phyloP scores from a whole-genome alignment of 1,140 invertebrate genomes.

The Trigoniulus corallinus region DNA sequence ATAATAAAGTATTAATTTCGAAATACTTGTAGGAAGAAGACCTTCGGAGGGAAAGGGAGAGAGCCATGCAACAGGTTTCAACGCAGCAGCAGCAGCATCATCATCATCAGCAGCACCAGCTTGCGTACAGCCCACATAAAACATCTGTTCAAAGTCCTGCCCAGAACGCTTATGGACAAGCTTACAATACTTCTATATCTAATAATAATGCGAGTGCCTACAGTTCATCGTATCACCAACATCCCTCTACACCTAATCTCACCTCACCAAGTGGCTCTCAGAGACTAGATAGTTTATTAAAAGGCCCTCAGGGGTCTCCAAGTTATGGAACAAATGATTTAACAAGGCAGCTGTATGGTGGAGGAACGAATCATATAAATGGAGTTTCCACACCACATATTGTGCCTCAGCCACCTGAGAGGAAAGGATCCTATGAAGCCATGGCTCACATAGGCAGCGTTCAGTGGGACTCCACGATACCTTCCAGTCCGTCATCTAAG shows the following conservation, averaged over 20 bases:
- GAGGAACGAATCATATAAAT: not conserved
- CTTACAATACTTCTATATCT: too few relatives aligned
- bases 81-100: constrained; percentile 10
- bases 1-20: not conserved
- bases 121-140: constrained; percentile 16
- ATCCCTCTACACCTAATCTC: too few relatives aligned
- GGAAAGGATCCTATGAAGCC: constrained; percentile 12
- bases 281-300: too few relatives aligned
- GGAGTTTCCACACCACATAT: not conserved
- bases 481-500: constrained; percentile 4
- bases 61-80: constrained; percentile 11
- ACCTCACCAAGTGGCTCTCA: too few relatives aligned
- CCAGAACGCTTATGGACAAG: too few relatives aligned
- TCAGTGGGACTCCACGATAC: not conserved
- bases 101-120: constrained; percentile 4
- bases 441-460: constrained; percentile 7
- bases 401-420: constrained; percentile 8
- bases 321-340: not conserved
- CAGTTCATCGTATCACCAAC: too few relatives aligned
- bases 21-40: constrained; percentile 10
- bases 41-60: constrained; percentile 9
- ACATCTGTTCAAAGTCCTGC: too few relatives aligned
- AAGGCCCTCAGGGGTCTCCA: too few relatives aligned
- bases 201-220: too few relatives aligned
- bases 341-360: not conserved